Evolutionary conservation across 2,888 invertebrate species (phyloP).

Genomic region (Drosophila meridionalis): DNA sequence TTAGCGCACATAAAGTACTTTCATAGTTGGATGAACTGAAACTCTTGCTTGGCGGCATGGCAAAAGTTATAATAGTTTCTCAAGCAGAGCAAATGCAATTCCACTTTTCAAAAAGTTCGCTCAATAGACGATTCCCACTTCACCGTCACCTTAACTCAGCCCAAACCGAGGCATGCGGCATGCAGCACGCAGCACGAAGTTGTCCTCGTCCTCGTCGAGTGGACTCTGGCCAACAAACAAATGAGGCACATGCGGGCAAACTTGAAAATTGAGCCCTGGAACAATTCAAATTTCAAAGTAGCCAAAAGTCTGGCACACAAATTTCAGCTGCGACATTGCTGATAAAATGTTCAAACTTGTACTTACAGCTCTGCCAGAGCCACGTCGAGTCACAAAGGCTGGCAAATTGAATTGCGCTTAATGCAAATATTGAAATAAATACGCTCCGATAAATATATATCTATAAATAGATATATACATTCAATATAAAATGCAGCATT

Average conservation of each 20-base stretch:
- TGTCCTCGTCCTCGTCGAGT: conserved; percentile 67
- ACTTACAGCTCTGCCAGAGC: conserved; percentile 4
- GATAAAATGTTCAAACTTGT: conserved; percentile 60
- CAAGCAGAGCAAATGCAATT: conserved; percentile 80
- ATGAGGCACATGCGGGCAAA: conserved; percentile 67
- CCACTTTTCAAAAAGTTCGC: conserved; percentile 70
- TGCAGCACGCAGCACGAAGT: conserved; percentile 30
- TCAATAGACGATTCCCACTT: conserved; percentile 50
- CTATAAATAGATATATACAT: neutral
- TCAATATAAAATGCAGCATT: neutral
- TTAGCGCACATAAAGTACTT: conserved; percentile 79
- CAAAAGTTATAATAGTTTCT: conserved; percentile 76
- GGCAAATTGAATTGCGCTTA: conserved; percentile 5
- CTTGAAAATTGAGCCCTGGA: conserved; percentile 48
- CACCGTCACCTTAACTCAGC: conserved; percentile 16
- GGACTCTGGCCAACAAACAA: conserved; percentile 73
- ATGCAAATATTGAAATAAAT: conserved; percentile 5
- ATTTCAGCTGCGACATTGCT: conserved; percentile 60
- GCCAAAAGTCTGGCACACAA: conserved; percentile 41
- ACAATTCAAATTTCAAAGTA: conserved; percentile 70
- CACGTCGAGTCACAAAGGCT: conserved; percentile 7
- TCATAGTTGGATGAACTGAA: conserved; percentile 75
- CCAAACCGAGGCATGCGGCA: conserved; percentile 7
- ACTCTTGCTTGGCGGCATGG: conserved; percentile 51
- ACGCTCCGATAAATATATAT: neutral